These are phyloP conservation scores for Decapterus maruadsi DNA, from an alignment of 2,797 vertebrate species.

Conservation along the genomic window DNA sequence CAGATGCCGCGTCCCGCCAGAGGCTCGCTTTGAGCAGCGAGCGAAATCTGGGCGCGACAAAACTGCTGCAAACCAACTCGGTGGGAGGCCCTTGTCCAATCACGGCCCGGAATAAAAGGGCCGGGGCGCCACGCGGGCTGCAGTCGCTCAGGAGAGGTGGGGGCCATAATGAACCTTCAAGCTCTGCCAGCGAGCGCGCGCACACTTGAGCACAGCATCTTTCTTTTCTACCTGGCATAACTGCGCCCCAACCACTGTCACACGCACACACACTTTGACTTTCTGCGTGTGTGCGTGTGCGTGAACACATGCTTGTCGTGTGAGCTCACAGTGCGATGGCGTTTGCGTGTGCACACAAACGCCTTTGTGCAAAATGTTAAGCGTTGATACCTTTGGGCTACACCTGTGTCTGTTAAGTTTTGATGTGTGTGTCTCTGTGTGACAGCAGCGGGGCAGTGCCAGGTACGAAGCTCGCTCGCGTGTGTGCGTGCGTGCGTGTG, in stretches of 20 bases:
- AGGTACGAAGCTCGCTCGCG: conserved; percentile 69
- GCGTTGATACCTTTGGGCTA: conserved; percentile 82
- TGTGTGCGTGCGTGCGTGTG: conserved; percentile 20
- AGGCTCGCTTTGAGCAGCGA: conserved; percentile 94
- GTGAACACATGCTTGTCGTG: conserved; percentile 25
- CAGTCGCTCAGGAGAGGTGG: conserved; percentile 93
- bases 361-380: conserved; percentile 73
- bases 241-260: conserved; percentile 59
- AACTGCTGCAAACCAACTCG: conserved; percentile 99
- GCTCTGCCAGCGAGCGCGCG: conserved; percentile 75
- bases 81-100: conserved; percentile 98
- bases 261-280: not conserved
- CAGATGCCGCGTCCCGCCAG: conserved; percentile 99
- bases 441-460: conserved; percentile 76
- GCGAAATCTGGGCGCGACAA: conserved; percentile 98
- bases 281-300: not conserved
- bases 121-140: conserved; percentile 85
- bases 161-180: conserved; percentile 92
- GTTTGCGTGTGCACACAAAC: conserved; percentile 16
- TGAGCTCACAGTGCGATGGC: conserved; percentile 33
- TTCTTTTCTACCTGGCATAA: conserved; percentile 72
- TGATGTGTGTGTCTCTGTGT: conserved; percentile 79
- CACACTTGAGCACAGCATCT: conserved; percentile 59
- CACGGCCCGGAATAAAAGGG: conserved; percentile 98
- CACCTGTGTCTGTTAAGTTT: conserved; percentile 81